Conservation (phyloP, 1,140 invertebrate genomes). For the Holcopasites calliopsidis region DNA sequence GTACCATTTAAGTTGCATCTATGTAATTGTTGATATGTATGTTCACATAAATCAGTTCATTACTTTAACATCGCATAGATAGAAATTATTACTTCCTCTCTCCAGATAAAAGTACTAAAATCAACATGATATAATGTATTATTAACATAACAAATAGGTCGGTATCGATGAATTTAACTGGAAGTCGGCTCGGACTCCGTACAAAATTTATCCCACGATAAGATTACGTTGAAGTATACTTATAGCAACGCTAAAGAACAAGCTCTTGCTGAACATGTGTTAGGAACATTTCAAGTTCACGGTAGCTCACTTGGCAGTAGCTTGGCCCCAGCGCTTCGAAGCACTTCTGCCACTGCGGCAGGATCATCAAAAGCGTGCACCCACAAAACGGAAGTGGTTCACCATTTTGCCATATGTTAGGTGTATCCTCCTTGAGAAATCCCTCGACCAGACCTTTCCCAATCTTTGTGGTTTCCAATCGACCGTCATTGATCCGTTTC, state of each 20-base stretch:
- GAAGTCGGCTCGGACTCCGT: neutral
- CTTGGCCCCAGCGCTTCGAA: neutral
- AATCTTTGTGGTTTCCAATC: slow-evolving; percentile 55
- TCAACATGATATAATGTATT: too few relatives aligned
- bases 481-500: slow-evolving; percentile 43
- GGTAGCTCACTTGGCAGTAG: neutral
- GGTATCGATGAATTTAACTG: too few relatives aligned
- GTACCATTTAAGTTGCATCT: too few relatives aligned
- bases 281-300: slow-evolving; percentile 29
- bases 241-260: neutral
- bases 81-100: too few relatives aligned
- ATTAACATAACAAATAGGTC: too few relatives aligned
- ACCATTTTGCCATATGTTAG: slow-evolving; percentile 59
- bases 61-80: too few relatives aligned
- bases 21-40: too few relatives aligned
- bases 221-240: slow-evolving; percentile 13
- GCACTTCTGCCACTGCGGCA: neutral
- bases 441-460: slow-evolving; percentile 54
- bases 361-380: slow-evolving; percentile 44
- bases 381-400: slow-evolving; percentile 58
- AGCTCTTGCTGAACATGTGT: neutral
- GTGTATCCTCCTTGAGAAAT: slow-evolving; percentile 51
- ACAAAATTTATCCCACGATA: neutral
- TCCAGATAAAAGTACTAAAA: too few relatives aligned
- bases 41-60: too few relatives aligned